Evolutionary conservation across 2,113 vertebrate species (phyloP).

Genomic region (Crotalus horridus): DNA sequence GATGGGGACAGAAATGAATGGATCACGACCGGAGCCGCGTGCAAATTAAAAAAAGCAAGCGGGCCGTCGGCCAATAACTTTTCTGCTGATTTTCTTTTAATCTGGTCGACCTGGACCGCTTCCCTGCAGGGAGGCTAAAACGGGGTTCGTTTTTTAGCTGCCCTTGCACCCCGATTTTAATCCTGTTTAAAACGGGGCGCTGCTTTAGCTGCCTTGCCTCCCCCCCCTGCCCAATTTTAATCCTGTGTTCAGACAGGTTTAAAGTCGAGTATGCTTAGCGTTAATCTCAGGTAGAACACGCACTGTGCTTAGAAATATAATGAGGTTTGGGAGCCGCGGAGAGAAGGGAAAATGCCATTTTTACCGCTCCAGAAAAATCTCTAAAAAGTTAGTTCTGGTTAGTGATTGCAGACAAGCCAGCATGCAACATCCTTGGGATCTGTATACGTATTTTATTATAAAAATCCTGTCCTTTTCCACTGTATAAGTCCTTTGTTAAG

Average conservation of each 20-base stretch:
- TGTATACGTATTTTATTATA: not conserved
- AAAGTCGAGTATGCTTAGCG: not conserved
- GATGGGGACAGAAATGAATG: slow-evolving; percentile 1
- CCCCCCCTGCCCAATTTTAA: not conserved
- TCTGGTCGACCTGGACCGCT: not conserved
- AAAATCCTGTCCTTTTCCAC: not conserved
- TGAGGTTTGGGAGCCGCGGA: not conserved
- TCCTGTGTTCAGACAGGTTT: not conserved
- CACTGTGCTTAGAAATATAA: too few species aligned
- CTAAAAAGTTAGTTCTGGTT: not conserved
- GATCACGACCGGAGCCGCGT: not conserved
- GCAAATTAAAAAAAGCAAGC: not conserved
- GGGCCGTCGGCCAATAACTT: not conserved
- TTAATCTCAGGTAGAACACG: not conserved
- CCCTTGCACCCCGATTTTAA: too few species aligned
- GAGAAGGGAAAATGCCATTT: not conserved
- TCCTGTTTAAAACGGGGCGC: too few species aligned
- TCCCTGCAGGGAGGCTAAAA: not conserved
- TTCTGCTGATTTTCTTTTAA: not conserved
- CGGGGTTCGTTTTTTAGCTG: not conserved
- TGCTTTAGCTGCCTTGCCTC: too few species aligned
- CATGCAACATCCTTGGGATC: not conserved
- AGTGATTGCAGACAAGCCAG: not conserved
- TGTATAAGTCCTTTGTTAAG: too few species aligned
- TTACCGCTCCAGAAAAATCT: not conserved